Evolutionary conservation across 2,113 vertebrate genomes (phyloP).

Genomic region (Nycticebus coucang): DNA sequence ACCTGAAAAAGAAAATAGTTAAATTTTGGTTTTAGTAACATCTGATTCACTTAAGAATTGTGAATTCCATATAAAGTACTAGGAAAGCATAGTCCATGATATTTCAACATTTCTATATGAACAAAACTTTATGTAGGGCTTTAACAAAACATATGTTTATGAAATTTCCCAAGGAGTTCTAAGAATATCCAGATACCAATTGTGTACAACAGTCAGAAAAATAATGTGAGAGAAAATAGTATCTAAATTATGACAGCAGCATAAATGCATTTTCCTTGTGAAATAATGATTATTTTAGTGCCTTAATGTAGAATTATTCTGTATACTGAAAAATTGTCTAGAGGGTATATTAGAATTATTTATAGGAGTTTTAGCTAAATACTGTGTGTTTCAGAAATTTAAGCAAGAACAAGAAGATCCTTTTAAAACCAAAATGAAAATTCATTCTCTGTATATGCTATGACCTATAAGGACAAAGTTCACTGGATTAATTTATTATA

Average conservation of each 20-base stretch:
- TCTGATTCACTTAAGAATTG: not conserved
- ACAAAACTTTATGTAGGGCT: not conserved
- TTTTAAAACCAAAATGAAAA: not conserved
- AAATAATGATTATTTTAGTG: not conserved
- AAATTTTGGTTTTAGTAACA: not conserved
- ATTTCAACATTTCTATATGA: not conserved
- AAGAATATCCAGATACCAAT: not conserved
- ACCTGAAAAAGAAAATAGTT: not conserved
- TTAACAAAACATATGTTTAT: not conserved
- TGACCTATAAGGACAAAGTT: not conserved
- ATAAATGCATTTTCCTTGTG: not conserved
- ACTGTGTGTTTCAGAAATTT: not conserved
- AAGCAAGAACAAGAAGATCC: not conserved
- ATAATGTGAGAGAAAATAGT: not conserved
- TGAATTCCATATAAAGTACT: not conserved
- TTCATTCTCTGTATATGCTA: not conserved
- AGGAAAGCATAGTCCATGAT: not conserved
- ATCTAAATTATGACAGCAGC: not conserved
- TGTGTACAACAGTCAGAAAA: not conserved
- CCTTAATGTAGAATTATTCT: not conserved
- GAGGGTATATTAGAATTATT: not conserved
- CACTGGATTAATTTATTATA: not conserved
- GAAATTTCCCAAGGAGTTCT: not conserved
- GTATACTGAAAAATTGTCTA: not conserved
- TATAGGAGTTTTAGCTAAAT: not conserved